Base-by-base conservation (phyloP, 2,888 invertebrate genomes). In the Nineta flava region DNA sequence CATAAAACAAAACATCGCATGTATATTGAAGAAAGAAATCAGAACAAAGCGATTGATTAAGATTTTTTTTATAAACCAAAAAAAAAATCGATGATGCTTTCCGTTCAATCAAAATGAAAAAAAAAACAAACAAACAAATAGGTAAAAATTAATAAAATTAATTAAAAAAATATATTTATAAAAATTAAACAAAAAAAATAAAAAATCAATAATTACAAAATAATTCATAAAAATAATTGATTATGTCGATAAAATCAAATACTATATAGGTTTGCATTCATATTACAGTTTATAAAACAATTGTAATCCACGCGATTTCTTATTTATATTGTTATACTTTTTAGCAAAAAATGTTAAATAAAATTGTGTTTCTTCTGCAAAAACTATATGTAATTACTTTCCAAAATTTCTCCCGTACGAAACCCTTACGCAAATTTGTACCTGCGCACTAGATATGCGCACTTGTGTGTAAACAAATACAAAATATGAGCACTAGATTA, bases 311-410 rank as follows among this genome's bases (percentile, higher is more conserved):
- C 35, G 46, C 46, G 26, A 46, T 46, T 46, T 35, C 46, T 46
- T 21, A 46, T 46, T 46, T 46, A 35, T 46, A 46, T 46, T 46
- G 46, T 46, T 46, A 46, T 46, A 32, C 19, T 17, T 35, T 46
- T 46, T 46, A 16, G 32, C 32, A 17, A 15, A 46, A 46, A 32
- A 46, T 46, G 46, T 46, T 46, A 46, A 45, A 46, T 46, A 46
- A 46, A 46, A 46, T 17, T 46, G 46, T 46, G 26, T 46, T 46
- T 46, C 46, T 46, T 34, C 46, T 46, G 46, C 46, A 46, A 26
- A 26, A 26, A 6, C 7, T 26, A 7, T 26, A n/a, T n/a, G n/a
- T n/a, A n/a, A n/a, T n/a, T n/a, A n/a, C n/a, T n/a, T n/a, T n/a
- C n/a, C n/a, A n/a, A n/a, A n/a, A n/a, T n/a, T n/a, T n/a, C n/a